Evolutionary conservation across 2,888 invertebrate genomes (phyloP), one percentile per base, ranked within the genome.

Genomic region (Spicauda simplicius): DNA sequence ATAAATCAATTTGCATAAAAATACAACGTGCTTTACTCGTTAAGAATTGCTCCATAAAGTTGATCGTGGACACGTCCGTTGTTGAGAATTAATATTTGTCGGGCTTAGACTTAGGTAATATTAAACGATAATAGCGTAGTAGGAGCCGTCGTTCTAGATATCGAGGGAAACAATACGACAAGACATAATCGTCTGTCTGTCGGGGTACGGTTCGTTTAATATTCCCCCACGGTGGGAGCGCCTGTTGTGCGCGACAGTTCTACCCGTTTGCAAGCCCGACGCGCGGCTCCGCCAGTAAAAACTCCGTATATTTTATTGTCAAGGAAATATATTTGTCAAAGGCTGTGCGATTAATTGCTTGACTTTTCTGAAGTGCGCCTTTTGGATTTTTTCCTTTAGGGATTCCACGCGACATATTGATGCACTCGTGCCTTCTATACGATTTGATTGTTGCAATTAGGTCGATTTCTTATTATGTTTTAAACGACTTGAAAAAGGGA

Each of bases 281-380:
- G 78, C 80, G 12, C 79, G 80, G 77, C 79, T 81, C 73, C 75
- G 82, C 82, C 84, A 83, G 84, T 88, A 90, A 88, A 90, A 91
- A 89, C 86, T 85, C 82, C 77, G 80, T 86, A 86, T 89, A 91
- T 89, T 90, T 91, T 90, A 90, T 91, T 90, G 87, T 91, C 85
- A 86, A 86, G 84, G 85, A 90, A 90, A 89, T 88, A 85, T 91
- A 89, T 91, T 89, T 90, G 87, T 87, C 88, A 87, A 88, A 89
- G 85, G 80, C 81, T 79, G 79, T 84, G 83, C 85, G 82, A 89
- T 87, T 90, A 90, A 87, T 90, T 87, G 85, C 79, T 81, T 76
- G 81, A 83, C 79, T 88, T 85, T 81, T 81, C 78, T 84, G 77
- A 79, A 83, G 79, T 83, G 78, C 74, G 77, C 77, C 78, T 79